Conservation (phyloP, 1,140 invertebrate species). For the Papilio glaucus region DNA sequence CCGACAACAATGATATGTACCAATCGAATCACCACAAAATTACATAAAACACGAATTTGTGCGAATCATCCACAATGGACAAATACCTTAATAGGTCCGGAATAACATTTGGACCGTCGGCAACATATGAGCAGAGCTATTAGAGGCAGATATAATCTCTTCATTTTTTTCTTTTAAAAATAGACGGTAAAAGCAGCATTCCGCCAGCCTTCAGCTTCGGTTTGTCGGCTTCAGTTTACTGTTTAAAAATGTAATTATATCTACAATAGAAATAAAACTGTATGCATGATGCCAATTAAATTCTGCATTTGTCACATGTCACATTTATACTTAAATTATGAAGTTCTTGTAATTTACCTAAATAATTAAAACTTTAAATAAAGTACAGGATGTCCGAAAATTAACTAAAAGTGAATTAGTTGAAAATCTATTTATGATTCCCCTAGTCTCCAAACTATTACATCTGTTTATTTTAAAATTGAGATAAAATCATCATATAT, state of each 20-base stretch:
- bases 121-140: conserved; percentile 38
- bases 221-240: conserved; percentile 39
- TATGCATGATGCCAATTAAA: not conserved
- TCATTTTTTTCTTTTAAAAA: conserved; percentile 36
- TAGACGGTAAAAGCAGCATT: conserved; percentile 38
- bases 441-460: not conserved
- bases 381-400: conserved; percentile 5
- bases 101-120: conserved; percentile 37
- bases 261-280: conserved; percentile 29
- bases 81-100: conserved; percentile 36
- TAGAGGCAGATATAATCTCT: conserved; percentile 37
- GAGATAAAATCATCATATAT: no score
- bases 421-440: not conserved
- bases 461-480: no score
- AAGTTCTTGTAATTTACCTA: not conserved
- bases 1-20: conserved; percentile 18
- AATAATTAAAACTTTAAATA: not conserved
- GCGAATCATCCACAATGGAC: conserved; percentile 28
- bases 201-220: conserved; percentile 37
- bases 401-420: no score
- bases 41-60: conserved; percentile 10
- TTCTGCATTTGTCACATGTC: not conserved
- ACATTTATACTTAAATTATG: not conserved
- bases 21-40: conserved; percentile 36
- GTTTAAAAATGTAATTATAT: conserved; percentile 31